Evolutionary conservation across 2,797 vertebrate species (phyloP), one percentile per base, ranked within the genome.

Genomic region (Huso huso): DNA sequence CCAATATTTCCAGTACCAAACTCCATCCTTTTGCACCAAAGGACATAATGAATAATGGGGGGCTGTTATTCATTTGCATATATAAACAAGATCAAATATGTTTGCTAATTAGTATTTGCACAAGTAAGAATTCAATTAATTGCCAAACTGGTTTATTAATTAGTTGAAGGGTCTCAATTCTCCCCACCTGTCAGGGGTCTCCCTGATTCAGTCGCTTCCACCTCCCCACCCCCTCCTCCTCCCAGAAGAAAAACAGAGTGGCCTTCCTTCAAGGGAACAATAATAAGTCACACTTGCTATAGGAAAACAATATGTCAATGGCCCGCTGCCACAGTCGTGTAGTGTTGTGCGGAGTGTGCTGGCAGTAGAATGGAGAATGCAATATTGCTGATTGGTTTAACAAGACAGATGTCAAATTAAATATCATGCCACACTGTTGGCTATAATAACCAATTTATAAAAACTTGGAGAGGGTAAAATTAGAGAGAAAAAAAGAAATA

Each of bases 91-190:
- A 53, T 64, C 49, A 64, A 23, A 6, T 10, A 6, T 11, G 23
- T 10, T 65, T 13, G 63, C 51, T 65, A 55, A 65, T 53, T 53
- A 10, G 51, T 64, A 51, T 64, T 64, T 52, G 18, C 48, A 6
- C 15, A 15, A 51, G 51, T 18, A 18, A 18, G 10, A 55, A 23
- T 55, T 10, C 10, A 53, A 65, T 9, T 65, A 52, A 52, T 52
- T 52, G 49, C 11, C 63, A n/a, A 58, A 58, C 10, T 58, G 15
- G 55, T n/a, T 7, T n/a, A 11, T 58, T 13, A 58, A 7, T 58
- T 13, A 58, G 12, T 7, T 7, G 10, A n/a, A 58, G 55, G 55
- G 55, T 58, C 15, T 58, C 12, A 13, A n/a, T 11, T 37, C 37
- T 37, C 37, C 37, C 37, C 37, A 5, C 37, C 37, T 37, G 37